Conservation (phyloP, 1,140 invertebrate species). For the Dysdera silvatica region DNA sequence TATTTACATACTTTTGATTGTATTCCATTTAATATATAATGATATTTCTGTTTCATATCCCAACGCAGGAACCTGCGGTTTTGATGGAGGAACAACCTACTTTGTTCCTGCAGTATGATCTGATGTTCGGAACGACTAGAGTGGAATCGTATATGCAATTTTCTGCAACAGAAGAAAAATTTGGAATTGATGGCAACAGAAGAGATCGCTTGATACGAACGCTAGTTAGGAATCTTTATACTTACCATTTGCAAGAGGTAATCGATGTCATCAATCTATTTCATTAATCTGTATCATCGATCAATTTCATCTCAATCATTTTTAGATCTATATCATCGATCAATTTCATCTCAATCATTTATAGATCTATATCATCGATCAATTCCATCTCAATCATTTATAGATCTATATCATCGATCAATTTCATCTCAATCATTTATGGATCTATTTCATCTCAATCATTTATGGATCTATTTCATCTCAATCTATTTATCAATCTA, state of each 20-base stretch:
- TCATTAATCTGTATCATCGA: constrained; percentile 96
- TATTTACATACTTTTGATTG: constrained; percentile 85
- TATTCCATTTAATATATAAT: no score
- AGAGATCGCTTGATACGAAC: constrained; percentile 85
- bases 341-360: constrained; percentile 81
- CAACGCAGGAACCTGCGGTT: constrained; percentile 41
- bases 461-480: no score
- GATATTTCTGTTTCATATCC: no score
- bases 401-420: no score
- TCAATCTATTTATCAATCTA: no score
- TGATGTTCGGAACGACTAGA: constrained; percentile 85
- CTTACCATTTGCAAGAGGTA: constrained; percentile 58
- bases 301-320: constrained; percentile 84
- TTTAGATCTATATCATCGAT: constrained; percentile 85
- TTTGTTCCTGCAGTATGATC: constrained; percentile 59
- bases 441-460: no score
- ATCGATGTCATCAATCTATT: constrained; percentile 92
- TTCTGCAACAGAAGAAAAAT: constrained; percentile 77
- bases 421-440: no score
- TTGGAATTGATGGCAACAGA: constrained; percentile 82
- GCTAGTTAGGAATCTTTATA: constrained; percentile 61
- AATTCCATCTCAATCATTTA: no score
- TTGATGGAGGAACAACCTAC: constrained; percentile 25
- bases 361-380: constrained; percentile 83
- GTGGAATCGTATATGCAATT: constrained; percentile 82